Conservation (phyloP, 2,888 invertebrate species). For the Alcis repandata region DNA sequence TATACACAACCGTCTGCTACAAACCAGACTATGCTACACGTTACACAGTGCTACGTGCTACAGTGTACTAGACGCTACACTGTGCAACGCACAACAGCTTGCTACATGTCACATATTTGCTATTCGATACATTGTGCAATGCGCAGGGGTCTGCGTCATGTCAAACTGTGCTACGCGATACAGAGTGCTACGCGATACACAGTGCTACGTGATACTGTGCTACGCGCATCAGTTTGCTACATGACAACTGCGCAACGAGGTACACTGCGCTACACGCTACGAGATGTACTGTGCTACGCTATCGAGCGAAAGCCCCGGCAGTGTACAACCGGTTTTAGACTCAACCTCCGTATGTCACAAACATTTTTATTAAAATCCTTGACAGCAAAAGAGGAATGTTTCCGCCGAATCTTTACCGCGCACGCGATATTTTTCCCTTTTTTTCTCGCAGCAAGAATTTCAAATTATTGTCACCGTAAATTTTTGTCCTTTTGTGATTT, state of each 20-base stretch:
- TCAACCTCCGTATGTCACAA: slow-evolving; percentile 17
- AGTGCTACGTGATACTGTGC: background rate
- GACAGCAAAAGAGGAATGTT: slow-evolving; percentile 29
- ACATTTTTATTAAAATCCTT: slow-evolving; percentile 34
- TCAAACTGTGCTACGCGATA: background rate
- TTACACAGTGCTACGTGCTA: background rate
- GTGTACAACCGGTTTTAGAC: background rate
- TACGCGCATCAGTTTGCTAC: no score
- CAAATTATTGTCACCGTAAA: slow-evolving; percentile 38
- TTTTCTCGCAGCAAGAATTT: slow-evolving; percentile 25
- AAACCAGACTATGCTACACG: background rate
- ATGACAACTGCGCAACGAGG: no score
- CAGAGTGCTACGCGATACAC: background rate
- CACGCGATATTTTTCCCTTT: slow-evolving; percentile 28
- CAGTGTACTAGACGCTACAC: background rate
- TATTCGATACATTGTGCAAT: no score
- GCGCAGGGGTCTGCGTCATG: no score
- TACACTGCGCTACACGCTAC: no score
- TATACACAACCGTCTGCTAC: background rate
- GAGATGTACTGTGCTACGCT: no score
- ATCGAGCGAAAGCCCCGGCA: no score
- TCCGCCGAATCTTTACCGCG: slow-evolving; percentile 19
- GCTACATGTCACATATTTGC: background rate
- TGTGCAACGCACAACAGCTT: background rate
- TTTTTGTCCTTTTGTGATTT: slow-evolving; percentile 34